A percentile compares a stretch with the other conserved stretches of the same genome.
Conservation (phyloP, 2,797 vertebrate species). For the Oreortyx pictus region DNA sequence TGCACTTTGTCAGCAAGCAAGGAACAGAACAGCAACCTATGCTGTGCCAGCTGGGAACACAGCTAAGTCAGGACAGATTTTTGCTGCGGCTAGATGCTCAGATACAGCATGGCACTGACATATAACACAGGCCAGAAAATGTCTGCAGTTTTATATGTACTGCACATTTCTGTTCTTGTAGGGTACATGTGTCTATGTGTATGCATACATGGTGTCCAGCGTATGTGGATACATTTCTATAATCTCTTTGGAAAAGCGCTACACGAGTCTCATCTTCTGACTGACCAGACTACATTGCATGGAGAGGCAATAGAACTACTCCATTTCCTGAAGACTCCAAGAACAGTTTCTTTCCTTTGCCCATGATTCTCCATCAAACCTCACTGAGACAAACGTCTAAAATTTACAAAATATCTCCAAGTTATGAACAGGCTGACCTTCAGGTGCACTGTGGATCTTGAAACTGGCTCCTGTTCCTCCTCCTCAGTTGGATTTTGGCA, state of each 20-base stretch:
- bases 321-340: background rate
- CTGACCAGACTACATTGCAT: background rate
- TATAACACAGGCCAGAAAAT: background rate
- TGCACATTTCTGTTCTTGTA: background rate
- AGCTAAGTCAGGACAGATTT: background rate
- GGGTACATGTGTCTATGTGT: accelerated
- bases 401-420: background rate
- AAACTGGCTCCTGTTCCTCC: background rate
- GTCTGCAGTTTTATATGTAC: background rate
- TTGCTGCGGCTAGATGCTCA: background rate
- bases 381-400: background rate
- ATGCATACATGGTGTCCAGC: background rate
- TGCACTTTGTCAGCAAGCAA: background rate
- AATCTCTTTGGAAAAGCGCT: background rate
- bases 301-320: background rate
- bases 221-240: background rate
- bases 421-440: background rate
- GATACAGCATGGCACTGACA: background rate
- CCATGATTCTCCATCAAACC: background rate
- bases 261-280: background rate
- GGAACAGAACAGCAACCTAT: background rate
- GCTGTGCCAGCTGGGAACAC: background rate
- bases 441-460: background rate
- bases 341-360: background rate
- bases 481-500: background rate